Base-by-base conservation (phyloP, 2,797 vertebrate species). In the Carduelis carduelis region DNA sequence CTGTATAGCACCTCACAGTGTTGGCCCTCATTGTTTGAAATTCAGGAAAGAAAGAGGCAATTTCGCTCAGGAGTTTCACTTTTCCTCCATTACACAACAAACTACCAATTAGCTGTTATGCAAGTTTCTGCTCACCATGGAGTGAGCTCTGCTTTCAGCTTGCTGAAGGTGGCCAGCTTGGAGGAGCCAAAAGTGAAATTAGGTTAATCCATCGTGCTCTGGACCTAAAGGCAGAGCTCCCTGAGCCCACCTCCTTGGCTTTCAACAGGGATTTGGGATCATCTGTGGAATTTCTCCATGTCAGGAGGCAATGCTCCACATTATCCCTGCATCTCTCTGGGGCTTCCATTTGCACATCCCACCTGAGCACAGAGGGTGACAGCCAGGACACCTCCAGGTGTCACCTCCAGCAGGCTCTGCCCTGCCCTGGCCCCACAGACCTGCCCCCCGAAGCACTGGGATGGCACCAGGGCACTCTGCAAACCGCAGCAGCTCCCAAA, bases 71-170 rank as follows among this genome's bases (percentile, higher is more conserved):
- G 65, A 90, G 61, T 91, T 94, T 94, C 69, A 59, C 35, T 71
- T 72, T 84, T 74, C 59, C 74, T 61, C n/a, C 63, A 26, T 93
- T 87, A 79, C 77, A 87, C 85, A 87, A 47, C 76, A 20, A 86
- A 17, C 41, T 53, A 30, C 65, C 80, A 86, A 88, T 78, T 89
- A 91, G 20, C 35, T 72, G 69, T 94, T 95, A 44, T 21, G 55
- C 85, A 96, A 93, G 80, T 69, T 78, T 89, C 57, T 97, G 76
- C 69, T 95, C 94, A 61, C 80, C 35, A 28, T 26, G 35, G 78
- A 57, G 69, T 0, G 7, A 50, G 37, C 17, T 12, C 23, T 83
- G 63, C 76, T 63, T 30, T 63, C 56, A 52, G 52, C 74, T 64
- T 66, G 91, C 75, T 78, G 24, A 35, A 77, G 47, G 87, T 8